Evolutionary conservation across 1,140 invertebrate species (phyloP).

Genomic region (Acromyrmex echinatior): DNA sequence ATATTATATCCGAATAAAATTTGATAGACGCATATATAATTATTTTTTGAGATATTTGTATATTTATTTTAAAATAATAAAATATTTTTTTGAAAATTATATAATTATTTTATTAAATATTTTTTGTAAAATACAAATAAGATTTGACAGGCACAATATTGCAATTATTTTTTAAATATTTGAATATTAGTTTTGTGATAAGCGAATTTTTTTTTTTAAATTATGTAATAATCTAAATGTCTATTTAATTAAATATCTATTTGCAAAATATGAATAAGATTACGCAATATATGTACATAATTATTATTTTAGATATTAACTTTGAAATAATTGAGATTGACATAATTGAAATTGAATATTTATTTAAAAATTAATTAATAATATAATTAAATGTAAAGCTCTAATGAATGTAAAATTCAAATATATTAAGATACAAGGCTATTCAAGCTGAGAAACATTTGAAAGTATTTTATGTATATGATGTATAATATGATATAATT

Average conservation of each 20-base stretch:
- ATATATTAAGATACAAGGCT: too few relatives aligned
- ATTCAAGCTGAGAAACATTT: too few relatives aligned
- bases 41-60: background rate
- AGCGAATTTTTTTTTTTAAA: background rate
- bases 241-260: background rate
- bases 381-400: too few relatives aligned
- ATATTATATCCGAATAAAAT: too few relatives aligned
- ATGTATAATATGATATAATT: too few relatives aligned
- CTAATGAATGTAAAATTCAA: too few relatives aligned
- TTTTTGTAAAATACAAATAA: background rate
- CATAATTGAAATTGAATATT: background rate
- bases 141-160: background rate
- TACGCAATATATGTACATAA: background rate
- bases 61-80: background rate
- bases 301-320: background rate
- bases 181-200: too few relatives aligned
- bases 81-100: too few relatives aligned
- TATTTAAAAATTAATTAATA: background rate
- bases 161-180: background rate
- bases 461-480: too few relatives aligned
- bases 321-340: background rate
- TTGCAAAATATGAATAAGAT: background rate
- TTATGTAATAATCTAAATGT: background rate
- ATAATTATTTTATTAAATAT: too few relatives aligned
- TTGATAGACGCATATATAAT: background rate